Evolutionary conservation across 2,888 invertebrate genomes (phyloP), one percentile per base, ranked within the genome.

Genomic region (Tetheella fluctuosa): DNA sequence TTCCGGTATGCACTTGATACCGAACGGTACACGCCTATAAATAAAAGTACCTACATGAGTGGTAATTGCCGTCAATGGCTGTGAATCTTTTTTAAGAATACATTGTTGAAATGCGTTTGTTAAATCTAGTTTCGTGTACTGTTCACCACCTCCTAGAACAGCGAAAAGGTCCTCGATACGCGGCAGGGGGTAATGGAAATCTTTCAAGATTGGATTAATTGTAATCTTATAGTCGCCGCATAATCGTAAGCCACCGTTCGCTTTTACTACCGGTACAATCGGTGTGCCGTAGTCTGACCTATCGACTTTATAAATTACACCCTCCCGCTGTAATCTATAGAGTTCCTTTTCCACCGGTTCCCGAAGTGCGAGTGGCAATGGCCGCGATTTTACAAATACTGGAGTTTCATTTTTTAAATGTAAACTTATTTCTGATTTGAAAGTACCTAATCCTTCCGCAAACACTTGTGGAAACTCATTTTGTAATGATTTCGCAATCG

Each of bases 241-340:
- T 5, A 72, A 39, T 6, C 71, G 64, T 15, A 71, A 64, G 17
- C 23, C 25, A 0, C 69, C 71, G 15, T 67, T 60, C 0, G 42
- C 13, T 61, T 74, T 70, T 30, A 69, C 53, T 2, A 70, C 68
- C 6, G 70, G 71, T 1, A 76, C 72, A 13, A 71, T 68, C 1
- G 69, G 77, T 17, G 76, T 78, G 8, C 73, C 76, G 54, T 71
- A 74, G 12, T 74, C 74, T 0, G 74, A 76, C 8, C 63, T 42
- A 5, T 75, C 75, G 0, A 77, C 71, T 17, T 63, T 63, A 39
- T 67, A 66, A 25, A 78, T 73, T 8, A 63, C 61, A 28, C 63
- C 69, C 52, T 68, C 72, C 23, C 59, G 58, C 54, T 70, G 67
- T 39, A 79, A 59, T 0, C 76, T 69, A 7, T 67, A 63, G 7